These are phyloP conservation scores for Falco naumanni DNA, from an alignment of 2,797 vertebrate genomes.

Conservation along the genomic window DNA sequence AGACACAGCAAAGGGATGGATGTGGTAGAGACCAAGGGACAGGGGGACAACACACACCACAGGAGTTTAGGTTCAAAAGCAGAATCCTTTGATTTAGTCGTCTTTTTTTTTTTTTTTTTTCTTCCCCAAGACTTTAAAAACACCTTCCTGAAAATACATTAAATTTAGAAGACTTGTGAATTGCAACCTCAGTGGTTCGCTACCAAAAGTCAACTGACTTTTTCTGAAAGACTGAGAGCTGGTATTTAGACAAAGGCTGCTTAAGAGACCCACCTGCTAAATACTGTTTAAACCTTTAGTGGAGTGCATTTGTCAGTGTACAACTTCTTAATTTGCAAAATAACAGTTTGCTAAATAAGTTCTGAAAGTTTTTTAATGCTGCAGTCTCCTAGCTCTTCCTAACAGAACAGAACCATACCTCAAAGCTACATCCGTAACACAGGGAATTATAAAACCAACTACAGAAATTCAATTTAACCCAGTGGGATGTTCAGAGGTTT, in stretches of 20 bases:
- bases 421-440: background rate
- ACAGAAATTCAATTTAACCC: background rate
- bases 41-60: too few relatives aligned
- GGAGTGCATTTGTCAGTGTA: rapidly evolving
- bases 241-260: background rate
- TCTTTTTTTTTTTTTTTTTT: too few relatives aligned
- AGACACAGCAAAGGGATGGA: too few relatives aligned
- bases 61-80: too few relatives aligned
- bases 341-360: background rate
- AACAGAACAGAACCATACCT: background rate
- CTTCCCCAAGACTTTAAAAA: background rate
- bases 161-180: background rate
- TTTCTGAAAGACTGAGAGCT: background rate
- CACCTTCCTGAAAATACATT: background rate
- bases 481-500: background rate
- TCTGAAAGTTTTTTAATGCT: background rate
- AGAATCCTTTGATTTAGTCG: too few relatives aligned
- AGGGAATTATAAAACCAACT: background rate
- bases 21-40: too few relatives aligned
- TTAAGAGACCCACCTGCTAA: background rate
- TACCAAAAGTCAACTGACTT: background rate
- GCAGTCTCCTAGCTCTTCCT: background rate
- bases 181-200: background rate
- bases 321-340: background rate
- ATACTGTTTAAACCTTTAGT: background rate